phyloP scores from a whole-genome alignment of 2,888 invertebrate genomes.

The Quadriops clusia region DNA sequence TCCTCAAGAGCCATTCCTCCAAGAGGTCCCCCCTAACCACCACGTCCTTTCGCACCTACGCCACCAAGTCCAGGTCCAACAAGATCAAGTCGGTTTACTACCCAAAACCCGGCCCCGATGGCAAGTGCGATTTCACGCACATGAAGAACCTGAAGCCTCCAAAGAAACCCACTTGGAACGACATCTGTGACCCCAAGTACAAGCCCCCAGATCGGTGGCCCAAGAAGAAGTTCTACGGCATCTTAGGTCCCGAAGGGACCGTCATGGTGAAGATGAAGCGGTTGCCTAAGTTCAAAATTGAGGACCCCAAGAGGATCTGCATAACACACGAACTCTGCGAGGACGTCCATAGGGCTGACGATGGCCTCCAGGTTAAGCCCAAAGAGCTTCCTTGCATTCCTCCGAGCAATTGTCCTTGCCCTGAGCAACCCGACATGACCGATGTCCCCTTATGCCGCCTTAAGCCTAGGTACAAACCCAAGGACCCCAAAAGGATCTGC shows the following conservation, averaged over 20 bases:
- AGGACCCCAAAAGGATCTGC: constrained; percentile 10
- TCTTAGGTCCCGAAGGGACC: constrained; percentile 10
- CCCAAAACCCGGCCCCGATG: no score
- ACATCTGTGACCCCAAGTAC: no score
- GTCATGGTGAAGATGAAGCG: constrained; percentile 12
- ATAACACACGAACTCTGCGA: neutral
- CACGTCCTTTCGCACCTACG: no score
- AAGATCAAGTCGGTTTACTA: no score
- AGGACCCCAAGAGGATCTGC: constrained; percentile 9
- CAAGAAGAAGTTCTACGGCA: neutral
- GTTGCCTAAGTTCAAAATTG: constrained; percentile 11
- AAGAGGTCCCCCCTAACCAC: no score
- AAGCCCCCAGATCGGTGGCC: constrained; percentile 3
- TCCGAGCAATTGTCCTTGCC: constrained; percentile 3
- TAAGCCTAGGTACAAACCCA: constrained; percentile 8
- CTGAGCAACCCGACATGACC: constrained; percentile 9
- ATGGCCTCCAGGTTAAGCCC: constrained; percentile 8
- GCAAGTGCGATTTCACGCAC: no score
- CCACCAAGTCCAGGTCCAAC: no score
- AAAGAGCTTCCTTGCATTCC: constrained; percentile 13
- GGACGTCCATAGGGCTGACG: constrained; percentile 14
- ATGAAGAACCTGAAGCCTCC: no score
- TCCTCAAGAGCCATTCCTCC: no score
- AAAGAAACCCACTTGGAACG: no score
- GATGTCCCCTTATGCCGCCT: constrained; percentile 12